Evolutionary conservation across 2,888 invertebrate species (phyloP).

Genomic region (Boloria euphrosyne): DNA sequence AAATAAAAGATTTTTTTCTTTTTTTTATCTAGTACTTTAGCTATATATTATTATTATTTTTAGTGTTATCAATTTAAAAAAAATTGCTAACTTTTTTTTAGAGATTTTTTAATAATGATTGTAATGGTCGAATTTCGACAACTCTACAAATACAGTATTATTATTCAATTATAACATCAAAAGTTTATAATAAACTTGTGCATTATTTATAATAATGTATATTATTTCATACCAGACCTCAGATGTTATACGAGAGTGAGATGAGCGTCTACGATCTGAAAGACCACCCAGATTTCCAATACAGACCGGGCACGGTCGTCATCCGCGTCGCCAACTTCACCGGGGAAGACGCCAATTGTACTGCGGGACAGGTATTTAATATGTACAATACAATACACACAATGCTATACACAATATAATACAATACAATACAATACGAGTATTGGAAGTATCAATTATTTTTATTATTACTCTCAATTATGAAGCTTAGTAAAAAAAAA

Average conservation of each 20-base stretch:
- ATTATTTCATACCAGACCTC: conserved; percentile 77
- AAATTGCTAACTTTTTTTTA: too few species aligned
- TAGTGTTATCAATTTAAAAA: too few species aligned
- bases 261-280: conserved; percentile 97
- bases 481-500: too few species aligned
- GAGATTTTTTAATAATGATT: too few species aligned
- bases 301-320: conserved; percentile 95
- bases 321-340: conserved; percentile 91
- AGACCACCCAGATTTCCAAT: conserved; percentile 97
- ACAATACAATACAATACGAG: too few species aligned
- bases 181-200: conserved; percentile 7
- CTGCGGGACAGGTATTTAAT: conserved; percentile 89
- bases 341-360: conserved; percentile 86
- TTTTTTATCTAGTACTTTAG: too few species aligned
- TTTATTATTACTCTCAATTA: too few species aligned
- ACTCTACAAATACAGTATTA: not conserved
- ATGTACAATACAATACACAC: not conserved
- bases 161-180: not conserved
- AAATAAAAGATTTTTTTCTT: too few species aligned
- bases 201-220: not conserved
- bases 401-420: too few species aligned
- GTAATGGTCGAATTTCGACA: too few species aligned
- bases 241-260: conserved; percentile 88
- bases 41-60: too few species aligned
- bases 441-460: not conserved